Evolutionary conservation across 2,888 invertebrate species (phyloP), one percentile per base, ranked within the genome.

Genomic region (Argynnis bischoffii): DNA sequence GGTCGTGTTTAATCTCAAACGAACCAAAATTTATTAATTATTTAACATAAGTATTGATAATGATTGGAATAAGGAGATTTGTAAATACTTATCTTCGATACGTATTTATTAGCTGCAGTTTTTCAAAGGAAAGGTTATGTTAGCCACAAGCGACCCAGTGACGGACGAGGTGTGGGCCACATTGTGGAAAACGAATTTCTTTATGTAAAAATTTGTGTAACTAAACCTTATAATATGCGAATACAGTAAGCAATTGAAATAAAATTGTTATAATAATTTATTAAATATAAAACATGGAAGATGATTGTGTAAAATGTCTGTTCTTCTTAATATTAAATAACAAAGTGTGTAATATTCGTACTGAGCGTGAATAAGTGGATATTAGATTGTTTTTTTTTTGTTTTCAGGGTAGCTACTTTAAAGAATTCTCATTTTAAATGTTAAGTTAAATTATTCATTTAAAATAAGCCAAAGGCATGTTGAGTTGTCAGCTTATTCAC

Each of bases 51-150:
- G 56, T 65, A 63, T 81, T 77, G 77, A 83, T 79, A 76, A 81
- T 81, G 81, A 81, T 81, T 79, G 55, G 81, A 77, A 68, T 88
- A 87, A 88, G 84, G 77, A 79, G 59, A 84, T 82, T 82, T 90
- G 90, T 90, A 90, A 87, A 90, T 90, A 89, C 69, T 86, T 84
- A 88, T 85, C 79, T 85, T 87, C 78, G 79, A 84, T 86, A 85
- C 83, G 85, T 89, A 88, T 87, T 88, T 87, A 77, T 89, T 89
- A 87, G 87, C 82, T 80, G 84, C 87, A 85, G 87, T 87, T 81
- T 86, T 83, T 86, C 82, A 79, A 79, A 73, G 74, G 71, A 63
- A 67, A 51, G 74, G 69, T 50, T 66, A 76, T 76, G 83, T 78
- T 76, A 78, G 77, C 74, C 73, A 78, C 75, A 79, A 80, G 78